Evolutionary conservation across 2,113 vertebrate genomes (phyloP), one percentile per base, ranked within the genome.

Genomic region (Dipodomys stephensi): DNA sequence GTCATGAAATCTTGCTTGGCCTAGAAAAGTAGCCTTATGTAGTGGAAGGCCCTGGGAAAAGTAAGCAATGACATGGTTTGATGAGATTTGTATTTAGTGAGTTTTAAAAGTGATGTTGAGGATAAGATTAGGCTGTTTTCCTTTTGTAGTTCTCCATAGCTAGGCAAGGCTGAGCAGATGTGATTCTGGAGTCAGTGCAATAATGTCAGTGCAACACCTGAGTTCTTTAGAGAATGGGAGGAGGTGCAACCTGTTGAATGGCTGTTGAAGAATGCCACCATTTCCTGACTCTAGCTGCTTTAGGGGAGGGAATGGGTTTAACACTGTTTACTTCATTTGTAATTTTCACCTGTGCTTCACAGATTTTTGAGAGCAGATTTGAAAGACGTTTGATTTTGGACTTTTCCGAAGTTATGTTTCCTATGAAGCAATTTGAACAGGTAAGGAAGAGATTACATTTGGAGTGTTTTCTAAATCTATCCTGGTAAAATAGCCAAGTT

Each of bases 361-460:
- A 99, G 99, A 97, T 98, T 89, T 99, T 99, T 97, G 95, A 87
- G 91, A 99, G 99, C 97, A 91, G 94, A 10, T 95, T 98, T 96
- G 99, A 98, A 62, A 95, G 95, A 35, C 92, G 18, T 96, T 98
- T 99, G 28, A 98, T 99, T 94, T 96, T 99, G 83, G 97, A 98
- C 65, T 99, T 99, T 96, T 98, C 99, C 2, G 98, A 99, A 97
- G 97, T 98, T 4, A 98, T 99, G 98, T 99, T 99, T 96, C 87
- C 97, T 83, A 99, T 99, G 99, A 98, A 98, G 65, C 98, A 99
- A 35, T 99, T 99, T 98, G 99, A 99, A 88, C 99, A 98, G 98
- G 99, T 99, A 97, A 92, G 98, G 12, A 71, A 83, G 65, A 23
- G 44, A 64, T 85, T 78, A 44, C 86, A 65, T 60, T 89, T 92